Percentiles rank a stretch among this genome's conserved stretches.
Evolutionary conservation across 37 sponge, comb jelly and placozoan genomes (phyloP).

Genomic region (Hexactinellida sp.): DNA sequence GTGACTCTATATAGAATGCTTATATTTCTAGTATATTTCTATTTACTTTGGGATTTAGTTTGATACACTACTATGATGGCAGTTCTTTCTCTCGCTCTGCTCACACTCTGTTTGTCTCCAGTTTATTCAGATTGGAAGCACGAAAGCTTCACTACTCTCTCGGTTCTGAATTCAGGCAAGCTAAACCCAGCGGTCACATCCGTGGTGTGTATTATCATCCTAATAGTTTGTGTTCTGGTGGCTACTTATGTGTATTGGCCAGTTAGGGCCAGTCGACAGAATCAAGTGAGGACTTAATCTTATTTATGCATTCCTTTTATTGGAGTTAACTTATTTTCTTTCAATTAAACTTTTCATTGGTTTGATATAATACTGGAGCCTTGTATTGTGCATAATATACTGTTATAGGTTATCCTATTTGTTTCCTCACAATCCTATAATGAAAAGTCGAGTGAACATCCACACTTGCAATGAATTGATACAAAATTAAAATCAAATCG

Average conservation of each 20-base stretch:
- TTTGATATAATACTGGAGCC: too few relatives aligned
- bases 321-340: too few relatives aligned
- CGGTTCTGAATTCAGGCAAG: background rate
- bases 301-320: too few relatives aligned
- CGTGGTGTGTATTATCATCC: background rate
- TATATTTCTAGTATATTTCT: too few relatives aligned
- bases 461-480: too few relatives aligned
- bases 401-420: too few relatives aligned
- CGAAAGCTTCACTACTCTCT: background rate
- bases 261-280: background rate
- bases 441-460: too few relatives aligned
- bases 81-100: background rate
- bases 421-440: too few relatives aligned
- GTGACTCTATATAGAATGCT: too few relatives aligned
- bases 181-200: background rate
- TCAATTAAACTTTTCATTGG: too few relatives aligned
- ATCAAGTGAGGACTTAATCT: background rate
- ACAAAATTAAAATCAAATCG: too few relatives aligned
- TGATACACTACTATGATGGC: background rate
- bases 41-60: background rate
- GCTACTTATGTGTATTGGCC: conserved; percentile 8
- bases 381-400: too few relatives aligned
- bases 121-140: background rate
- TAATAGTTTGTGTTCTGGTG: background rate
- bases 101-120: background rate